phyloP scores from a whole-genome alignment of 2,888 invertebrate species.

The Neoitamus cyanurus region DNA sequence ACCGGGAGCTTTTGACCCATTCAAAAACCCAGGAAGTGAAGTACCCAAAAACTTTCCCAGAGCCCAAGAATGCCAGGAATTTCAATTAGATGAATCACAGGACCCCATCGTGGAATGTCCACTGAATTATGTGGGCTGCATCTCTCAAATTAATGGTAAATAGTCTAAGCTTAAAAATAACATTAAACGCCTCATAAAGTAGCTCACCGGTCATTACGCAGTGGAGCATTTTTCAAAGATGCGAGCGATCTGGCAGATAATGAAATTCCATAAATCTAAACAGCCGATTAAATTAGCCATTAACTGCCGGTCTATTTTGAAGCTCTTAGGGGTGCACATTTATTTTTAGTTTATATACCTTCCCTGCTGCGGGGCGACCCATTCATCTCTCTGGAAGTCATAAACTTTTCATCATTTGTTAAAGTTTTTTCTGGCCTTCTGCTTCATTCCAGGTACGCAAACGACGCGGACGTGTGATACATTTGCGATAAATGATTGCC shows the following conservation, averaged over 20 bases:
- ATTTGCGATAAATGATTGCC: conserved; percentile 52
- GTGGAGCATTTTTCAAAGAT: neutral
- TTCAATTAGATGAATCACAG: neutral
- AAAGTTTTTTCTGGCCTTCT: neutral
- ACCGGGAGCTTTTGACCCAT: conserved; percentile 49
- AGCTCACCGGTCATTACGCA: neutral
- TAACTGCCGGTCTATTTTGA: neutral
- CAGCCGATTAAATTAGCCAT: neutral
- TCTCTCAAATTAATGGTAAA: conserved; percentile 53
- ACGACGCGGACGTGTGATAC: conserved; percentile 53
- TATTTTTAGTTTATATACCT: neutral
- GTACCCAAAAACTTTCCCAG: neutral
- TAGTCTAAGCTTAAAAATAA: conserved; percentile 9
- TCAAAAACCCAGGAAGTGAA: conserved; percentile 32
- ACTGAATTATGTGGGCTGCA: conserved; percentile 50
- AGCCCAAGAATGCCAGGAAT: conserved; percentile 1
- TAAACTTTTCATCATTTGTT: neutral
- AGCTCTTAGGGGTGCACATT: neutral
- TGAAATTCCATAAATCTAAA: conserved; percentile 1
- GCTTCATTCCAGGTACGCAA: conserved; percentile 46
- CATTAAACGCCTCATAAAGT: neutral
- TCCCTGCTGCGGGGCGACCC: neutral
- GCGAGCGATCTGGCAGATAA: neutral
- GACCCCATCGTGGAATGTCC: conserved; percentile 53
- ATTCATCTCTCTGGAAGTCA: neutral